Evolutionary conservation across 2,113 vertebrate genomes (phyloP).

Genomic region (Caretta caretta): DNA sequence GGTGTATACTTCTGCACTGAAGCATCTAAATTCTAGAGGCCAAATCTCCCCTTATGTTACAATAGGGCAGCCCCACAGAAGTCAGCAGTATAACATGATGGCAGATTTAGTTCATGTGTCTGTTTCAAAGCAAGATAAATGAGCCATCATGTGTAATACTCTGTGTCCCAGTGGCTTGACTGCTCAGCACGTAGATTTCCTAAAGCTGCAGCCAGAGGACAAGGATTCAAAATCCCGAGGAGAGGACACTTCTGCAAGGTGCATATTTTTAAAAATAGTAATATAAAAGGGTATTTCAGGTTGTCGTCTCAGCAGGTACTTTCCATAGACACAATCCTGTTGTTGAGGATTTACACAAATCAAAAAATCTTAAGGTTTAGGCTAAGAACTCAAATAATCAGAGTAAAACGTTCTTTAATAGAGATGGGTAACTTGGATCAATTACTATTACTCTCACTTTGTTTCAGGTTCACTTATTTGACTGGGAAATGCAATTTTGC

Average conservation of each 20-base stretch:
- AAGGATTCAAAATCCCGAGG: background rate
- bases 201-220: background rate
- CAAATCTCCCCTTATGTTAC: background rate
- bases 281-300: background rate
- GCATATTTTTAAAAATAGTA: background rate
- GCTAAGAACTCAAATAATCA: background rate
- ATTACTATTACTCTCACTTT: background rate
- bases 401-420: background rate
- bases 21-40: background rate
- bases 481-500: background rate
- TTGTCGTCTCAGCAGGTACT: background rate
- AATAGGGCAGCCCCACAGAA: background rate
- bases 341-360: accelerated
- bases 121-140: background rate
- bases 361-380: background rate
- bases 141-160: background rate
- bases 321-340: background rate
- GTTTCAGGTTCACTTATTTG: background rate
- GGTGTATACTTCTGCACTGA: background rate
- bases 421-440: background rate
- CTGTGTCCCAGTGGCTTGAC: background rate
- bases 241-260: background rate
- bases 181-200: background rate
- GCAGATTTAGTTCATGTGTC: background rate
- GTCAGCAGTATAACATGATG: background rate